Conservation (phyloP, 2,113 vertebrate species). For the Piliocolobus tephrosceles region DNA sequence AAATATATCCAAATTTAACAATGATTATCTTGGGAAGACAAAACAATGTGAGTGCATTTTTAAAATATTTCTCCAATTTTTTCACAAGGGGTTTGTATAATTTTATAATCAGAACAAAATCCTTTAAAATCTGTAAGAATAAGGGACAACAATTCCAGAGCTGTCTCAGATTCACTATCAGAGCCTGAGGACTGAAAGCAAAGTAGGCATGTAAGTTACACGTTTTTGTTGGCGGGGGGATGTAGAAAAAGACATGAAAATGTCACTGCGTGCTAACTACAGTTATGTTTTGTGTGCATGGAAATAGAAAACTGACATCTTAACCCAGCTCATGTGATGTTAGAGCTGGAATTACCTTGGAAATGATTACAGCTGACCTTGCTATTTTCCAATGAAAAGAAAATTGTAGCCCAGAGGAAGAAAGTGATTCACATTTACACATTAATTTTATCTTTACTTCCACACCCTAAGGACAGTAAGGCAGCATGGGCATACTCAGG, state of each 20-base stretch:
- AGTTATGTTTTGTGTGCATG: neutral
- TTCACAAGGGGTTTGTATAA: neutral
- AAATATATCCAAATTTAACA: neutral
- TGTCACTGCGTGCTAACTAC: neutral
- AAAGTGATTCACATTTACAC: neutral
- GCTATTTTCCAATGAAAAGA: conserved; percentile 32
- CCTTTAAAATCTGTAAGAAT: neutral
- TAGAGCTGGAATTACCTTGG: neutral
- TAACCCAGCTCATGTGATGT: neutral
- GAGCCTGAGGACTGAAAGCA: neutral
- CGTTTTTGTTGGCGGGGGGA: neutral
- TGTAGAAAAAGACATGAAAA: neutral
- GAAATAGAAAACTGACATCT: neutral
- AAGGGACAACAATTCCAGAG: neutral
- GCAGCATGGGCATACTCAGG: neutral
- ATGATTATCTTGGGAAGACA: neutral
- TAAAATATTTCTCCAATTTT: neutral
- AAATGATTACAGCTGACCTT: neutral
- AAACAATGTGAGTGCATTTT: neutral
- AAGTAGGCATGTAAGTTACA: neutral
- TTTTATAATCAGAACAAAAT: neutral
- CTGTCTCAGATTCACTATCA: neutral
- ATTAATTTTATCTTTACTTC: neutral
- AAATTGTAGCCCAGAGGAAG: neutral
- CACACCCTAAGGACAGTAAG: neutral